Evolutionary conservation across 2,113 vertebrate species (phyloP), one percentile per base, ranked within the genome.

Genomic region (Corythornis cristatus): DNA sequence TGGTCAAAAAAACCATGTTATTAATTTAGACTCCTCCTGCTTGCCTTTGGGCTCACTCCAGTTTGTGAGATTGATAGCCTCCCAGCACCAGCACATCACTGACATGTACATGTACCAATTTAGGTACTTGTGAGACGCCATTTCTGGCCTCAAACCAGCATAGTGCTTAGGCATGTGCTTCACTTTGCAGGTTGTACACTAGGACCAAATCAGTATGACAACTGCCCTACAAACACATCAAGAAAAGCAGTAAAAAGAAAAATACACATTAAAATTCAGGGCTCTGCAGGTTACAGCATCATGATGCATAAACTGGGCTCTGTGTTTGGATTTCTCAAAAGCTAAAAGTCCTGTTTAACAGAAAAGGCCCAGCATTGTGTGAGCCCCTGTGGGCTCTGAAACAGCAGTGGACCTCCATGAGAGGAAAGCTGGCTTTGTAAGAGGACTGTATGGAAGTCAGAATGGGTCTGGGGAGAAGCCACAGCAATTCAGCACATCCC

Each of bases 21-120:
- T n/a, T 18, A 15, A 23, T 79, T 67, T 8, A 64, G 33, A 50
- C 1, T 20, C 4, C 33, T 76, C 12, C 72, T 28, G 14, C 14
- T 73, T 40, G 42, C 50, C 50, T 31, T 61, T 61, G 45, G 33
- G 50, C 57, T 82, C 62, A 6, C 54, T 64, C 10, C 42, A 12
- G 25, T 43, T 67, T 72, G 19, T 1, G 5, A 45, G 21, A 31
- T 68, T 83, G 28, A 31, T 73, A 80, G 28, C 29, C 12, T 53
- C 28, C 23, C 1, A 12, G 45, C 56, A 21, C 33, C 56, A 17
- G 35, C 6, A 13, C 48, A 25, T 37, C 26, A 2, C 9, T 35
- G 11, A 23, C 0, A 0, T 3, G 1, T 28, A n/a, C 22, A 2
- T 3, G 2, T 26, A 33, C 19, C 2, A 5, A 11, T 26, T 43